Percentiles rank a stretch among this genome's conserved stretches.
Conservation (phyloP, 2,797 vertebrate species). For the Acanthiza pusilla region DNA sequence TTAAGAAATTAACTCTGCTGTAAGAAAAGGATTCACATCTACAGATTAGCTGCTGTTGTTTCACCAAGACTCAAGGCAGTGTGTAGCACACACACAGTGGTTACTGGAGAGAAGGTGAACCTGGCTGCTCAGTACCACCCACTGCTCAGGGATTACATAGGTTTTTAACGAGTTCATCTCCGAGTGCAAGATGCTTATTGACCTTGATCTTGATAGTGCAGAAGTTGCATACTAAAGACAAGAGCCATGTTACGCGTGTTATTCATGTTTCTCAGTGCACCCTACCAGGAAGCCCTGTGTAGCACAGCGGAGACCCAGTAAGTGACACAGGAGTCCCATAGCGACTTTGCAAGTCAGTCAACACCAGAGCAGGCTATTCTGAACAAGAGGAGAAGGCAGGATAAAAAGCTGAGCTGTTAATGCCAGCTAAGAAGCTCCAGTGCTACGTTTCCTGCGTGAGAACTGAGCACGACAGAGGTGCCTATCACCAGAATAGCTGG, state of each 20-base stretch:
- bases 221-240: background rate
- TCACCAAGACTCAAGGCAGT: background rate
- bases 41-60: background rate
- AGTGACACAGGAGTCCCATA: background rate
- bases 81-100: accelerated
- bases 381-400: background rate
- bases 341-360: background rate
- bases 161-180: background rate
- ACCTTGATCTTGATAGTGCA: background rate
- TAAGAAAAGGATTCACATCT: background rate
- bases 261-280: background rate
- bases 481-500: background rate
- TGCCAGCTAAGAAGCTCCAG: background rate
- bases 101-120: background rate
- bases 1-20: background rate
- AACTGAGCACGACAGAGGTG: background rate
- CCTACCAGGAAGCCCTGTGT: background rate
- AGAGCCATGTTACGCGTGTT: background rate
- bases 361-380: background rate
- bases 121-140: background rate
- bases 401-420: constrained; percentile 22
- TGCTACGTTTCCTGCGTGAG: accelerated
- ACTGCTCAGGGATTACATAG: background rate
- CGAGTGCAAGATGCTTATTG: background rate
- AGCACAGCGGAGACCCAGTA: background rate